phyloP scores from a whole-genome alignment of 2,797 vertebrate species.

The Pipistrellus kuhlii region DNA sequence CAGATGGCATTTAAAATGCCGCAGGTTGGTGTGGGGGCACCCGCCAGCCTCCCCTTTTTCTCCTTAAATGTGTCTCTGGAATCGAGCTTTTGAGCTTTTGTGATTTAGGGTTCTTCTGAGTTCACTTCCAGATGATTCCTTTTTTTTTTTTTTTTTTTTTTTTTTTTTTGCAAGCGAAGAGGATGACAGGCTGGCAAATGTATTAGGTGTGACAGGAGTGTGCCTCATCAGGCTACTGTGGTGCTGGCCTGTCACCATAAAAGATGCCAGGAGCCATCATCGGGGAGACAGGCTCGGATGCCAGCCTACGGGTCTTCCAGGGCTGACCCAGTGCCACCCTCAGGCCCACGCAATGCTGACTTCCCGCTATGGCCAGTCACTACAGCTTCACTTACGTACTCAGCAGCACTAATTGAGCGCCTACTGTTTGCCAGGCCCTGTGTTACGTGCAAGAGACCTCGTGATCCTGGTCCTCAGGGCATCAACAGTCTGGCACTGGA shows the following conservation, averaged over 20 bases:
- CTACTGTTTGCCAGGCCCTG: neutral
- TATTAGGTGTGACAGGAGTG: constrained; percentile 77
- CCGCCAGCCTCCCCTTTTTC: neutral
- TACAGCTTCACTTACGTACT: neutral
- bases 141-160: neutral
- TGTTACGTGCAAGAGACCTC: neutral
- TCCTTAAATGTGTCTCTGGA: constrained; percentile 34
- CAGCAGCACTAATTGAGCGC: neutral
- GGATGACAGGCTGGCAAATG: constrained; percentile 67
- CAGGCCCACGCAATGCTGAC: neutral
- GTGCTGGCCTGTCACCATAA: constrained; percentile 66
- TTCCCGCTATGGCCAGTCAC: neutral
- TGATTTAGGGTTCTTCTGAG: constrained; percentile 73
- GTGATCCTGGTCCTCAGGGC: neutral
- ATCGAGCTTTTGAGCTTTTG: constrained; percentile 57
- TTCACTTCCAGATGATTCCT: constrained; percentile 69
- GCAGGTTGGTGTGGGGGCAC: neutral
- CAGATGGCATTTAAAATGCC: constrained; percentile 40
- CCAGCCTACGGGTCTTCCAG: neutral
- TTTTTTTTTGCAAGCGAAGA: constrained; percentile 34
- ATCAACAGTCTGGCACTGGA: neutral
- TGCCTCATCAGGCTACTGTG: constrained; percentile 77
- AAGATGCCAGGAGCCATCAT: constrained; percentile 71
- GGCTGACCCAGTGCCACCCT: neutral
- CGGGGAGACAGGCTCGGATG: constrained; percentile 5